Evolutionary conservation across 2,888 invertebrate genomes (phyloP), one percentile per base, ranked within the genome.

Genomic region (Drosophila basisetae): DNA sequence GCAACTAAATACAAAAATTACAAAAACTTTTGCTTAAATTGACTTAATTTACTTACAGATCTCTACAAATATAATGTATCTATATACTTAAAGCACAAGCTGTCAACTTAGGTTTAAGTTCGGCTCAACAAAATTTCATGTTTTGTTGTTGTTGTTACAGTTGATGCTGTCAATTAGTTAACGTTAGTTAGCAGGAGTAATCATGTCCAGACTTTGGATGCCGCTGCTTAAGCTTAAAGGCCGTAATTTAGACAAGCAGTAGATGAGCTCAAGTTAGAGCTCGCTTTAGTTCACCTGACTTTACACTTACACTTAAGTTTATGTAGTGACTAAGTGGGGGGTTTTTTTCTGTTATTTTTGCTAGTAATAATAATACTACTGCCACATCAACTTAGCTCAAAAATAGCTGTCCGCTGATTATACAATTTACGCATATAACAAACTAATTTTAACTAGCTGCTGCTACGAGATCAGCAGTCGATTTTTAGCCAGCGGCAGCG

Each of bases 381-480:
- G 76, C 70, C 47, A 47, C 71, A 78, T 66, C 63, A 71, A 71
- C 62, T 70, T 59, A 54, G 68, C 54, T 58, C 39, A 13, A 11
- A n/a, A 55, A 35, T 54, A 33, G 67, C 80, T 75, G 74, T 85
- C 70, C 59, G 72, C 61, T 75, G 69, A 73, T 73, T 82, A 68
- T 60, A 63, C 66, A 54, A 75, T 72, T 87, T 80, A 73, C 59
- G 65, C 78, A 68, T 82, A 76, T 75, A 88, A 88, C 56, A 81
- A 82, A 70, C 67, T 70, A 70, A 70, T 66, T 73, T 66, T 76
- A 88, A 82, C 79, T 84, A 85, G 75, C 75, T 72, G 90, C 85
- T 90, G 85, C 85, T 86, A 86, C 90, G 85, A 86, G 56, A 81
- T 77, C 68, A 86, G 69, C 75, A 88, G 67, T n/a, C 85, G 78